Evolutionary conservation across 2,113 vertebrate genomes (phyloP).

Genomic region (Gambusia affinis): DNA sequence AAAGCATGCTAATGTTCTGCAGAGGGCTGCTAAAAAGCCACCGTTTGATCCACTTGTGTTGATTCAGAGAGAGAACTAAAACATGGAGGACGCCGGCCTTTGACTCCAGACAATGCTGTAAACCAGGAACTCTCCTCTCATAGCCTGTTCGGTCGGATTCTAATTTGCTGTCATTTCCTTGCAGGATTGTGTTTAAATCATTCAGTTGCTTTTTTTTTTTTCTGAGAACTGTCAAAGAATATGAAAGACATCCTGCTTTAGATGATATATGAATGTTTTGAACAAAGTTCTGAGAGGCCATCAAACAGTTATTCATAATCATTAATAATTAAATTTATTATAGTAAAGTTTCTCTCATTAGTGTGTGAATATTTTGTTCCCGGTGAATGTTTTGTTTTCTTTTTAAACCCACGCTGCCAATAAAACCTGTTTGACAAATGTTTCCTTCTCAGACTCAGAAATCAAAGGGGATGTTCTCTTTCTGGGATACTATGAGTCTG

Average conservation of each 20-base stretch:
- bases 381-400: neutral
- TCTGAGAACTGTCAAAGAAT: neutral
- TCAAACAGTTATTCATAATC: too few species aligned
- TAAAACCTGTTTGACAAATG: neutral
- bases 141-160: neutral
- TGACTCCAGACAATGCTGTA: neutral
- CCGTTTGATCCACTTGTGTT: too few species aligned
- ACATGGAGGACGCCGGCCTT: too few species aligned
- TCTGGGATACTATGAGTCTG: slow-evolving; percentile 90
- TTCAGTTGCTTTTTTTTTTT: too few species aligned
- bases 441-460: slow-evolving; percentile 86
- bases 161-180: neutral
- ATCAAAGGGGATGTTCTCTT: slow-evolving; percentile 91
- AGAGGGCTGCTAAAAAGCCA: too few species aligned
- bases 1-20: too few species aligned
- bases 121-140: neutral
- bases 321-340: neutral
- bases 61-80: too few species aligned
- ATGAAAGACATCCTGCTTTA: neutral
- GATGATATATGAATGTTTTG: neutral
- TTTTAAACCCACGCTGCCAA: neutral
- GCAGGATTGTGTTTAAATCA: too few species aligned
- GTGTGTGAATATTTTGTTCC: too few species aligned
- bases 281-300: too few species aligned
- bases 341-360: neutral